phyloP scores from a whole-genome alignment of 64 coral and sea anemone genomes.

The Montipora capricornis region DNA sequence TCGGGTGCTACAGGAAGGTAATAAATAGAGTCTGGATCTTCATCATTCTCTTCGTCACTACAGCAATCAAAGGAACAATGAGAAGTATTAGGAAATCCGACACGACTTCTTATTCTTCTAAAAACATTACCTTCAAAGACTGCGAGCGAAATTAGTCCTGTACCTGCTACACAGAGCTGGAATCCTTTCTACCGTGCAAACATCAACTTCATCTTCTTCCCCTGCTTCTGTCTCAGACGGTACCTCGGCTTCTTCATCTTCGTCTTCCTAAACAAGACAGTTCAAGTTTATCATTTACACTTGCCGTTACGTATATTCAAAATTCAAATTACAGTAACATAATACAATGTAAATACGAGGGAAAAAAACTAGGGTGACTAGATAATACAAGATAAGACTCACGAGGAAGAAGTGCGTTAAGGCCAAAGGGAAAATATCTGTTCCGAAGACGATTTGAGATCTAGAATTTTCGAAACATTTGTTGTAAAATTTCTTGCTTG shows the following conservation, averaged over 20 bases:
- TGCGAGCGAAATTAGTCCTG: background rate
- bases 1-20: slow-evolving; percentile 76
- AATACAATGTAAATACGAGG: too few relatives aligned
- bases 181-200: slow-evolving; percentile 70
- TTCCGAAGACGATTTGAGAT: too few relatives aligned
- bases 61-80: background rate
- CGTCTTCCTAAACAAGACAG: slow-evolving; percentile 56
- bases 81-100: background rate
- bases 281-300: too few relatives aligned
- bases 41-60: slow-evolving; percentile 78
- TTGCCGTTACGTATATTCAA: too few relatives aligned
- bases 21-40: slow-evolving; percentile 58
- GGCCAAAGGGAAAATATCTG: too few relatives aligned
- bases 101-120: background rate
- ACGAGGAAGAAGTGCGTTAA: too few relatives aligned
- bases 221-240: slow-evolving; percentile 76
- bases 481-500: too few relatives aligned
- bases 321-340: too few relatives aligned
- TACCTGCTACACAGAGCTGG: slow-evolving; percentile 79
- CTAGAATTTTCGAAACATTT: too few relatives aligned
- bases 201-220: slow-evolving; percentile 82
- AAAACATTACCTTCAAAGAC: background rate
- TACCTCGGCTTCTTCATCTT: slow-evolving; percentile 70
- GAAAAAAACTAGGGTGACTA: too few relatives aligned
- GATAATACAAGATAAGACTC: too few relatives aligned